Base-by-base conservation (phyloP, 2,113 vertebrate species). In the Tringa solitaria region DNA sequence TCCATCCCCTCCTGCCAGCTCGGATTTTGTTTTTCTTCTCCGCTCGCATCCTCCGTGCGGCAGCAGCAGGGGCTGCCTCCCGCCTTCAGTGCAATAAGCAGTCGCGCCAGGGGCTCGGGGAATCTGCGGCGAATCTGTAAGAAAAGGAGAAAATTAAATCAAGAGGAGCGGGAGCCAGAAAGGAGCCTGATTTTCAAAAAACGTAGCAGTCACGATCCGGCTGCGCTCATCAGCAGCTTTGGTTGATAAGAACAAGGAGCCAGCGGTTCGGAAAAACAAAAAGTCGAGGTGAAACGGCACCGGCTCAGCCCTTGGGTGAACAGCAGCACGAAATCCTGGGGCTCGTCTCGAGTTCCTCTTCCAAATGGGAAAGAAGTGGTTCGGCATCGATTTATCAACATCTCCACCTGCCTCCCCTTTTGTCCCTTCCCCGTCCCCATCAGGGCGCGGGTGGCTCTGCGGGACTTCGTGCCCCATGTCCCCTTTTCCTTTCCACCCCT, bases 61-160 rank as follows among this genome's bases (percentile, higher is more conserved):
- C 57, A n/a, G 90, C 90, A 54, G 94, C 67, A 28, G 87, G 79
- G 53, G 79, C 75, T n/a, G 37, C 80, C 78, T 85, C 88, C 94
- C 3, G 80, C 84, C 50, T 67, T 12, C 43, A 7, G 37, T 14
- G 84, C 89, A 74, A 54, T 85, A 45, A 74, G 27, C 63, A 14
- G 11, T 16, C 75, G 0, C 24, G 7, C 54, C 45, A 14, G 76
- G 91, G 54, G 76, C 79, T 68, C n/a, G 3, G 27, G 57, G 72
- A 61, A 21, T 12, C 30, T 9, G 77, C 12, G 1, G 30, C 3
- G 1, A 37, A 15, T 30, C 88, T 63, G 78, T 3, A 10, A 67
- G 70, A 23, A 26, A 68, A 43, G 80, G 67, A 78, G 60, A 73
- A 69, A 85, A 93, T 74, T n/a, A 54, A 85, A 74, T 33, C 41